A percentile compares a stretch with the other conserved stretches of the same genome.
Conservation (phyloP, 2,797 vertebrate species). For the Chelon auratus region DNA sequence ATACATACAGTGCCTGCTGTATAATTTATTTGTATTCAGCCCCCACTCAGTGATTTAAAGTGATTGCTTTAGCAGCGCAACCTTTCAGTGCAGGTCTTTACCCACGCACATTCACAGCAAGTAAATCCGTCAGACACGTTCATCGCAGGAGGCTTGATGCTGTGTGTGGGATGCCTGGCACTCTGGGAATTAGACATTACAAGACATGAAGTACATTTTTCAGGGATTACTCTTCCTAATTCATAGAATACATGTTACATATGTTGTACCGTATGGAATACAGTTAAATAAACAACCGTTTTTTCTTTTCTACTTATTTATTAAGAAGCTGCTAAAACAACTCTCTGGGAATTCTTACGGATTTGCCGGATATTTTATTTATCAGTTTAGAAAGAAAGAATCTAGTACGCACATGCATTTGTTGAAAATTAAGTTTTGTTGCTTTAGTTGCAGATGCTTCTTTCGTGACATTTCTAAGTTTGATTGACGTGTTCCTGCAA, state of each 20-base stretch:
- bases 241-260: not conserved
- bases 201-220: conserved; percentile 4
- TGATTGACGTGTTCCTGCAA: not conserved
- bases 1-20: conserved; percentile 42
- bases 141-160: conserved; percentile 42
- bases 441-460: not conserved
- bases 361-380: too few species aligned
- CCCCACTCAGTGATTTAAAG: conserved; percentile 61
- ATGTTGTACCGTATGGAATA: not conserved
- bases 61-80: conserved; percentile 68
- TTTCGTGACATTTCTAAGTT: not conserved
- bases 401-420: too few species aligned
- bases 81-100: conserved; percentile 44
- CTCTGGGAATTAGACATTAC: not conserved
- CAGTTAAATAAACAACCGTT: not conserved
- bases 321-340: too few species aligned
- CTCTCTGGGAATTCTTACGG: too few species aligned
- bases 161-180: conserved; percentile 40
- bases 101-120: conserved; percentile 64
- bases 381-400: too few species aligned
- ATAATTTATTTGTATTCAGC: conserved; percentile 64
- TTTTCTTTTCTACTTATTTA: not conserved
- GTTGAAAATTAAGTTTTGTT: not conserved
- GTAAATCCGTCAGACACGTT: conserved; percentile 57
- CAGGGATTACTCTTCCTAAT: conserved; percentile 13